Base-by-base conservation (phyloP, 2,113 vertebrate species). In the Ciconia stormi region DNA sequence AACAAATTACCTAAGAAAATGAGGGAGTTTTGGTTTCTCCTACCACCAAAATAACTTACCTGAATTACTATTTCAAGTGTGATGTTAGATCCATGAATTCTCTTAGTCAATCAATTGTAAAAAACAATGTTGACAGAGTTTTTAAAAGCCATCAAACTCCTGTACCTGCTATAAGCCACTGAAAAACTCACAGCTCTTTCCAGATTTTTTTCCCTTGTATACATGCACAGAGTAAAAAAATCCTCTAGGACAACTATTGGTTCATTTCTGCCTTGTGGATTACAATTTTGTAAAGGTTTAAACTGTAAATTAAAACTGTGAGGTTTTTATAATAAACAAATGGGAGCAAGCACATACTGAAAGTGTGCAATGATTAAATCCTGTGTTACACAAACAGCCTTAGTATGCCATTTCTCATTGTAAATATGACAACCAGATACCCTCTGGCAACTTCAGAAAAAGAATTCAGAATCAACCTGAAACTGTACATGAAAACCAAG, bases 361-460 rank as follows among this genome's bases (percentile, higher is more conserved):
- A 92, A 89, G 69, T 16, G 72, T 86, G 83, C 63, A 72, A 66
- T 71, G 61, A 82, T 92, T 95, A 96, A 95, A 93, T 63, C 69
- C 67, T 47, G 20, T 30, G n/a, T 76, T 88, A 95, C 63, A 82
- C 86, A 95, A 95, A 91, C 89, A 90, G 78, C 62, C 46, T 86
- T 47, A 91, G 76, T 4, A 36, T 83, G 85, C 50, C 71, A 77
- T 47, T 93, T 82, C 66, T 86, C 72, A 87, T 10, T 36, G 32
- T 34, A 90, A 91, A 85, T 62, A 83, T 36, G 81, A 92, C 86
- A 84, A 89, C 42, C 70, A 95, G 78, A 87, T 36, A 83, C 26
- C 73, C 66, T 13, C 47, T 38, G 30, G 81, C 67, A 93, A 84
- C 20, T 85, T 85, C 34, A 34, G 38, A 56, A 59, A 49, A 53